Conservation (phyloP, 1,140 invertebrate genomes). For the Chironomus striatipennis region DNA sequence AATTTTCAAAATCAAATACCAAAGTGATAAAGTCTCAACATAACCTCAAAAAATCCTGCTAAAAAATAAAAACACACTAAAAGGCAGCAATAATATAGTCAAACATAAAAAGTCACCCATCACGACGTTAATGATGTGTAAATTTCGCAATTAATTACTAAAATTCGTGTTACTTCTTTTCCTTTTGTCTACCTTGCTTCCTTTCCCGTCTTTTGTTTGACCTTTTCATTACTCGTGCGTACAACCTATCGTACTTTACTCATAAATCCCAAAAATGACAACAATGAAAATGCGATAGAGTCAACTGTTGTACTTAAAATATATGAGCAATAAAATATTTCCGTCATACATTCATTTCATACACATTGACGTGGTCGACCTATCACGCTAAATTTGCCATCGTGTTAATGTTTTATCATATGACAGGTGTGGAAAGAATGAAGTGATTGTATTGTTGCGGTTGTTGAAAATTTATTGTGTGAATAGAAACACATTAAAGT, state of each 20-base stretch:
- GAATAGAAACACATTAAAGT: background rate
- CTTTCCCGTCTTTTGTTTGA: background rate
- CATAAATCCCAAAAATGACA: background rate
- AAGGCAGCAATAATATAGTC: background rate
- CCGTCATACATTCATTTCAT: background rate
- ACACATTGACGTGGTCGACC: background rate
- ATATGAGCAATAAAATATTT: slow-evolving; percentile 9
- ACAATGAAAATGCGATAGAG: background rate
- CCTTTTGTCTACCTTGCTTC: too few relatives aligned
- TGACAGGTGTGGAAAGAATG: background rate
- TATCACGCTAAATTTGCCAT: background rate
- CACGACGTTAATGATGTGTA: slow-evolving; percentile 18
- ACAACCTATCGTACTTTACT: too few relatives aligned
- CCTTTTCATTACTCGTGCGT: background rate
- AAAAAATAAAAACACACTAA: too few relatives aligned
- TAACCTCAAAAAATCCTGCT: too few relatives aligned
- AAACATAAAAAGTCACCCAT: background rate
- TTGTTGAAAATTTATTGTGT: background rate
- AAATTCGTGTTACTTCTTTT: background rate
- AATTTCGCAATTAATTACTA: slow-evolving; percentile 19
- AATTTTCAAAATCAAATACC: too few relatives aligned
- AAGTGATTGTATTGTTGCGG: slow-evolving; percentile 12
- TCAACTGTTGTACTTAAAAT: background rate
- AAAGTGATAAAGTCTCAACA: too few relatives aligned
- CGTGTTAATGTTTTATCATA: slow-evolving; percentile 13